Evolutionary conservation across 2,797 vertebrate species (phyloP).

Genomic region (Lophius americanus): DNA sequence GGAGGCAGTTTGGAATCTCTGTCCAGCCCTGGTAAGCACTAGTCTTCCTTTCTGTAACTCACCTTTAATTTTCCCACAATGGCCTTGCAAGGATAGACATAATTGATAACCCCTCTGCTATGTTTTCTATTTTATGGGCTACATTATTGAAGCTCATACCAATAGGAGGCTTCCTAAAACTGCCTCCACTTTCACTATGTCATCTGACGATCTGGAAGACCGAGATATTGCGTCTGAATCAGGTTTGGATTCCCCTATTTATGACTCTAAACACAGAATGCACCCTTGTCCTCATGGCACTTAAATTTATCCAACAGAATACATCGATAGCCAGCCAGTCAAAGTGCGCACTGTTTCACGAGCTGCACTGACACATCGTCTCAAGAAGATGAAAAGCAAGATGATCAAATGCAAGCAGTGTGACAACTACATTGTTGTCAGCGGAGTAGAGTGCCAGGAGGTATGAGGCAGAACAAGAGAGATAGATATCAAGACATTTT

Average conservation of each 20-base stretch:
- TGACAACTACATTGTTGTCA: constrained; percentile 91
- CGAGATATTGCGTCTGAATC: constrained; percentile 80
- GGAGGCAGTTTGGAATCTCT: constrained; percentile 88
- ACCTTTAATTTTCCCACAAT: not conserved
- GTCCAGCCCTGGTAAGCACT: constrained; percentile 88
- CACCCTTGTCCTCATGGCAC: not conserved
- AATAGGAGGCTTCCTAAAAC: constrained; percentile 81
- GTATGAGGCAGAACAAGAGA: constrained; percentile 68
- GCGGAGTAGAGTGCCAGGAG: constrained; percentile 93
- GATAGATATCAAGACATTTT: not conserved
- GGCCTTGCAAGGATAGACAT: constrained; percentile 1
- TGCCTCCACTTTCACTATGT: constrained; percentile 83
- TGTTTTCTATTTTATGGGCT: constrained; percentile 21
- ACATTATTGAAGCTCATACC: constrained; percentile 69
- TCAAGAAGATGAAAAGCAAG: constrained; percentile 88
- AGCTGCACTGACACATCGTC: constrained; percentile 87
- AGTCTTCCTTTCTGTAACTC: constrained; percentile 1
- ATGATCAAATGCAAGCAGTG: constrained; percentile 92
- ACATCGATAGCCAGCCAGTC: constrained; percentile 55
- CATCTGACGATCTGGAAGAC: constrained; percentile 90
- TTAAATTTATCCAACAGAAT: constrained; percentile 56
- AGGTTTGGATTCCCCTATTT: constrained; percentile 68
- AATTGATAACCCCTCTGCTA: constrained; percentile 1
- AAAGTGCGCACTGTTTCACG: constrained; percentile 80
- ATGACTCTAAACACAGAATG: not conserved